These are phyloP conservation scores for Apamea monoglypha DNA, from an alignment of 2,888 invertebrate species.

Conservation along the genomic window DNA sequence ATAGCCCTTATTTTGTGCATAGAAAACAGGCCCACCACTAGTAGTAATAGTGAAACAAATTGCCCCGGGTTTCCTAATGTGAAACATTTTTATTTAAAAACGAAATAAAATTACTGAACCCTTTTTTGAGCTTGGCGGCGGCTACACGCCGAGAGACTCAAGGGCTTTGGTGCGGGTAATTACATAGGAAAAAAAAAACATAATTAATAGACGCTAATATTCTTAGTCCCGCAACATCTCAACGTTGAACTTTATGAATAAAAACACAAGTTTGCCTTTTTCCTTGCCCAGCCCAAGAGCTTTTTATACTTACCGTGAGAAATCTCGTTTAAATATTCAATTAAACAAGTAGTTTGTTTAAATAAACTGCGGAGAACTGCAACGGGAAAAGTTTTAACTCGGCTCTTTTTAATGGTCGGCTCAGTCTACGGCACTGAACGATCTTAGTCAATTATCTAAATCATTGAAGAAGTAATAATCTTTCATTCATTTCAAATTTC, in stretches of 20 bases:
- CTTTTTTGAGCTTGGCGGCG: background rate
- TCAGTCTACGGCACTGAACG: slow-evolving; percentile 25
- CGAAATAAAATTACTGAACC: background rate
- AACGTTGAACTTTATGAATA: slow-evolving; percentile 33
- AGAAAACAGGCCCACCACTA: background rate
- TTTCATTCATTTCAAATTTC: slow-evolving; percentile 67
- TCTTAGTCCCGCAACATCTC: slow-evolving; percentile 33
- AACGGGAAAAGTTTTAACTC: slow-evolving; percentile 49
- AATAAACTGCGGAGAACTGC: slow-evolving; percentile 40
- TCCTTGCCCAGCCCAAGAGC: slow-evolving; percentile 13
- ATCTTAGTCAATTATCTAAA: slow-evolving; percentile 70
- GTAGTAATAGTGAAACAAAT: background rate
- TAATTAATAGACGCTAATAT: slow-evolving; percentile 38
- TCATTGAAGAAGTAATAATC: slow-evolving; percentile 69
- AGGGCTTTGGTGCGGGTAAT: background rate
- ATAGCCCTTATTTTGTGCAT: too few species aligned
- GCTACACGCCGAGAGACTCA: background rate
- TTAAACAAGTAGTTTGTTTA: slow-evolving; percentile 58
- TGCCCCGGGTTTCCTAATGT: background rate
- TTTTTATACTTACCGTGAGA: slow-evolving; percentile 22
- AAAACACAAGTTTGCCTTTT: slow-evolving; percentile 37
- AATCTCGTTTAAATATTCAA: slow-evolving; percentile 58
- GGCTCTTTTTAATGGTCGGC: slow-evolving; percentile 38
- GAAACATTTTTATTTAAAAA: slow-evolving; percentile 8
- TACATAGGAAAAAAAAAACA: slow-evolving; percentile 16